Conservation (phyloP, 2,888 invertebrate genomes). For the Lasioglossum morio region DNA sequence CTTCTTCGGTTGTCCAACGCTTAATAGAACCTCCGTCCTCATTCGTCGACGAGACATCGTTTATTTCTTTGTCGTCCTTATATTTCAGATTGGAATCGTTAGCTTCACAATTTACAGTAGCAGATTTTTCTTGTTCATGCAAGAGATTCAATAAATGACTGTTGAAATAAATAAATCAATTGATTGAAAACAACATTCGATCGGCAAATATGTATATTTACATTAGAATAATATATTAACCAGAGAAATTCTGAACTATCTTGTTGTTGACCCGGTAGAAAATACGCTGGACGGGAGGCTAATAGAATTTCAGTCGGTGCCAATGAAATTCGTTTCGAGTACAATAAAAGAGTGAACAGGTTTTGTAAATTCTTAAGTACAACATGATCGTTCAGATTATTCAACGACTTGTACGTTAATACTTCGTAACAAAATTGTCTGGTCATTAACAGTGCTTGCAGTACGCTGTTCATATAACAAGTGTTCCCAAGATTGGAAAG, state of each 20-base stretch:
- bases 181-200: conserved; percentile 11
- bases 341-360: conserved; percentile 90
- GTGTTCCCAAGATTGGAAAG: conserved; percentile 94
- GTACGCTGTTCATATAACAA: conserved; percentile 95
- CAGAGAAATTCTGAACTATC: conserved; percentile 95
- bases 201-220: neutral
- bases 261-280: conserved; percentile 92
- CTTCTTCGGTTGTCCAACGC: conserved; percentile 83
- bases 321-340: conserved; percentile 88
- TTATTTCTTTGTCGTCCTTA: conserved; percentile 73
- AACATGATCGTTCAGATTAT: conserved; percentile 66
- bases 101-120: conserved; percentile 56
- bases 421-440: conserved; percentile 91
- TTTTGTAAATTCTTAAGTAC: conserved; percentile 88
- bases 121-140: conserved; percentile 89
- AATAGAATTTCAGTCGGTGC: conserved; percentile 90
- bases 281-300: conserved; percentile 91
- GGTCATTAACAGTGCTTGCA: conserved; percentile 94
- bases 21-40: conserved; percentile 75
- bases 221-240: conserved; percentile 80
- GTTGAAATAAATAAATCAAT: conserved; percentile 56
- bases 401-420: conserved; percentile 80
- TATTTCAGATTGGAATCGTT: conserved; percentile 65
- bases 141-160: conserved; percentile 89
- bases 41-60: conserved; percentile 52